phyloP scores from a whole-genome alignment of 2,113 vertebrate species.

The Hiodon tergisus region DNA sequence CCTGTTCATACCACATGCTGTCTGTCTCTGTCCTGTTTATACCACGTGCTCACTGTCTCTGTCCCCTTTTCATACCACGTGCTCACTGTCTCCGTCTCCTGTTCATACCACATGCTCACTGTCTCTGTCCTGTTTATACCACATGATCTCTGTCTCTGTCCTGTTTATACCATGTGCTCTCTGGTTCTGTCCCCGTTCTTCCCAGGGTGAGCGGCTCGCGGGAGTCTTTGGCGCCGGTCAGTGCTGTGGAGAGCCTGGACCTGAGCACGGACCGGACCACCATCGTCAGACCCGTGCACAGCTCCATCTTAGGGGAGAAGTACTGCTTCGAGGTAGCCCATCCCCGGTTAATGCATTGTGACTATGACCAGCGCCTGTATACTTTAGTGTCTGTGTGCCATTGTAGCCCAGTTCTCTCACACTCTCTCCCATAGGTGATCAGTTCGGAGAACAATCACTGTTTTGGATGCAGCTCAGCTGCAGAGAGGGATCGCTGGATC shows the following conservation, averaged over 20 bases:
- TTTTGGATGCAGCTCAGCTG: constrained; percentile 80
- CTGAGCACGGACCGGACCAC: constrained; percentile 70
- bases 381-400: too few species aligned
- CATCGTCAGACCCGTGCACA: constrained; percentile 76
- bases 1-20: not conserved
- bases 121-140: not conserved
- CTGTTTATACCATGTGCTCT: not conserved
- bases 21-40: not conserved
- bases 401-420: too few species aligned
- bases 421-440: constrained; percentile 65
- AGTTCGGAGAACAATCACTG: constrained; percentile 72
- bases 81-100: not conserved
- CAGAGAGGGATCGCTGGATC: constrained; percentile 86
- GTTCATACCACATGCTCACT: not conserved
- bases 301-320: constrained; percentile 81
- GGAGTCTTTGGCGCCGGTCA: constrained; percentile 68
- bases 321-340: constrained; percentile 83
- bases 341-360: not conserved
- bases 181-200: constrained; percentile 4
- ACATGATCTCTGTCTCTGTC: not conserved
- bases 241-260: constrained; percentile 63
- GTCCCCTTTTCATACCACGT: not conserved
- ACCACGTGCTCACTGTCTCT: not conserved
- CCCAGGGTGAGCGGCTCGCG: constrained; percentile 60
- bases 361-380: too few species aligned